A percentile compares a stretch with the other conserved stretches of the same genome.
These are phyloP conservation scores for Diploptera punctata DNA, from an alignment of 2,888 invertebrate genomes.

Conservation along the genomic window DNA sequence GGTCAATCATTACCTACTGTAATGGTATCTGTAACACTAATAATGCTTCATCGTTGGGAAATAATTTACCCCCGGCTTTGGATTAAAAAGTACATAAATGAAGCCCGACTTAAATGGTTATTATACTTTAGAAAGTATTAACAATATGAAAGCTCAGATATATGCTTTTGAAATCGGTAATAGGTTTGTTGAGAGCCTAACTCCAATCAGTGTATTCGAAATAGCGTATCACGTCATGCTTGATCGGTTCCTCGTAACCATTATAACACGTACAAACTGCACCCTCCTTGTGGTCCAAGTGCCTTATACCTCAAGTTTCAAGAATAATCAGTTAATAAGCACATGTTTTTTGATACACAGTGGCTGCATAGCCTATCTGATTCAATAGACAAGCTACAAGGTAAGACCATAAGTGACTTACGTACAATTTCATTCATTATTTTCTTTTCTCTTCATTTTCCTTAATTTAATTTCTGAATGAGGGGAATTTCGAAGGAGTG, in stretches of 20 bases:
- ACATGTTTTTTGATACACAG: conserved; percentile 19
- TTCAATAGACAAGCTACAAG: neutral
- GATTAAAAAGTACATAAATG: conserved; percentile 6
- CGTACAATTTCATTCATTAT: too few relatives aligned
- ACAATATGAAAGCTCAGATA: neutral
- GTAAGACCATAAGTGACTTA: neutral
- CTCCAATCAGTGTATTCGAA: conserved; percentile 35
- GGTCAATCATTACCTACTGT: neutral
- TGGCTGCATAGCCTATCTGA: conserved; percentile 1
- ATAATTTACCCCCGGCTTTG: neutral
- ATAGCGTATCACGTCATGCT: conserved; percentile 31
- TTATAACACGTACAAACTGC: conserved; percentile 18
- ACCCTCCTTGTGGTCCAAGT: neutral
- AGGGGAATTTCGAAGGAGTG: too few relatives aligned
- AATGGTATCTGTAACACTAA: neutral
- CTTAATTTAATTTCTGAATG: too few relatives aligned
- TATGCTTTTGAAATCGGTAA: conserved; percentile 23
- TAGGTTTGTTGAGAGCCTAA: neutral
- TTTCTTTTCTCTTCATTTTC: too few relatives aligned
- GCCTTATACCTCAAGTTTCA: conserved; percentile 9
- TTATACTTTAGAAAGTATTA: neutral
- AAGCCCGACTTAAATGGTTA: neutral
- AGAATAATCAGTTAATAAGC: conserved; percentile 19
- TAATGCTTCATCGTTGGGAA: neutral
- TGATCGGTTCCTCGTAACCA: conserved; percentile 24